Evolutionary conservation across 2,888 invertebrate species (phyloP).

Genomic region (Balanococcus diminutus): DNA sequence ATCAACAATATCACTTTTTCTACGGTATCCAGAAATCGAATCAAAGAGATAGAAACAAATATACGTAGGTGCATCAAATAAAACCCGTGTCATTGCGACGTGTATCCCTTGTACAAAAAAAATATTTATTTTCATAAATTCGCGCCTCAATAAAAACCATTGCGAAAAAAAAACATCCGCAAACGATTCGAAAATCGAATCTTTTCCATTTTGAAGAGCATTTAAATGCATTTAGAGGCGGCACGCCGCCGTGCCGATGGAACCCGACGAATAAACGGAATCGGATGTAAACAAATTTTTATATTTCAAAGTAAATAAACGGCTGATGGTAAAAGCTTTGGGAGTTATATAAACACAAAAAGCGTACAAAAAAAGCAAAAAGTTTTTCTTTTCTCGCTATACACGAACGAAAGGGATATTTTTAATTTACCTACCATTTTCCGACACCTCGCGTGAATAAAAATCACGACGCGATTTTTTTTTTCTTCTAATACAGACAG

Average conservation of each 20-base stretch:
- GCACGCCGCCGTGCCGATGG: not conserved
- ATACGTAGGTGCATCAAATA: no score
- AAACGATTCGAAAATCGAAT: not conserved
- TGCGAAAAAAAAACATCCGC: not conserved
- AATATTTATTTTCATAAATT: no score
- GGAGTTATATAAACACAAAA: not conserved
- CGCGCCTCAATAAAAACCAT: no score
- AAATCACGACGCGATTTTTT: not conserved
- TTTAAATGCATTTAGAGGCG: not conserved
- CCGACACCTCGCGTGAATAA: not conserved
- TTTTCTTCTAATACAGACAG: not conserved
- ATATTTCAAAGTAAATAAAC: not conserved
- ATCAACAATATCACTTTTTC: no score
- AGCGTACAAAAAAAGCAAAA: not conserved
- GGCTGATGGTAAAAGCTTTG: not conserved
- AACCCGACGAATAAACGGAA: not conserved
- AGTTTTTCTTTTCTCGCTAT: not conserved
- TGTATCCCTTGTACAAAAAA: no score
- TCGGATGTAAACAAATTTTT: not conserved
- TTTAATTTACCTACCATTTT: not conserved
- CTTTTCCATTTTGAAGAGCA: not conserved
- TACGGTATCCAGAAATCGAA: no score
- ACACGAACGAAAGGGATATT: not conserved
- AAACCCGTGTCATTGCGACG: no score
- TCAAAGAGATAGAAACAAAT: no score